Conservation (phyloP, 2,888 invertebrate genomes). For the Malthinus seriepunctatus region DNA sequence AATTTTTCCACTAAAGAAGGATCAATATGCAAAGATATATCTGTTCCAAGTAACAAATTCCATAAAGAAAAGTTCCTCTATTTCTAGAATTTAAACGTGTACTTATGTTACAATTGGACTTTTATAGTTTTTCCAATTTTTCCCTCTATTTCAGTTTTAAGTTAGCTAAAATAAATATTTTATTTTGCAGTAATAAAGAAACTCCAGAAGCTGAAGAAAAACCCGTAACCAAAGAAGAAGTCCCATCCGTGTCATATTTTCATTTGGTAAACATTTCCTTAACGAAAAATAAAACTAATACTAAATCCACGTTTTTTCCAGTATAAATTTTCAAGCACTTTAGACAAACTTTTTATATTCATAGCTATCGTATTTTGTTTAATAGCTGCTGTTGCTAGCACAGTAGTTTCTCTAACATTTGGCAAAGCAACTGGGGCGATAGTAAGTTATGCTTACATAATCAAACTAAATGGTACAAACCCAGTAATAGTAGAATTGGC, state of each 20-base stretch:
- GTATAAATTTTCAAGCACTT: constrained; percentile 68
- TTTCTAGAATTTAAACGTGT: no score
- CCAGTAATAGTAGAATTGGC: not conserved
- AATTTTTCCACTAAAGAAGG: no score
- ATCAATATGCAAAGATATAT: no score
- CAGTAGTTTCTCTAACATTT: constrained; percentile 71
- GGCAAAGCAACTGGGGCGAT: constrained; percentile 67
- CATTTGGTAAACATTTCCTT: not conserved
- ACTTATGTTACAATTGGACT: no score
- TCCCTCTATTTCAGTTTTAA: not conserved
- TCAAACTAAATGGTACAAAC: not conserved
- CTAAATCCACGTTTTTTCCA: constrained; percentile 46
- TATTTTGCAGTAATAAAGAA: not conserved
- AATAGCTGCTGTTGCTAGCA: constrained; percentile 65
- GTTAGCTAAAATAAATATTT: not conserved
- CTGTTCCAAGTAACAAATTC: no score
- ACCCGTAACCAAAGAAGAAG: not conserved
- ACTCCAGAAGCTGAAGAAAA: not conserved
- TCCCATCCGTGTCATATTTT: not conserved
- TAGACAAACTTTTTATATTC: constrained; percentile 62
- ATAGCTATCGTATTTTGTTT: constrained; percentile 62
- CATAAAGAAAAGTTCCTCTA: no score
- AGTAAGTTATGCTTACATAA: constrained; percentile 47
- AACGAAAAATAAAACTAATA: no score
- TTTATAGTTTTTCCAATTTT: no score